Percentiles rank a stretch among this genome's conserved stretches.
phyloP scores from a whole-genome alignment of 92 coral and sea anemone species.

The Epizoanthus scotinus region DNA sequence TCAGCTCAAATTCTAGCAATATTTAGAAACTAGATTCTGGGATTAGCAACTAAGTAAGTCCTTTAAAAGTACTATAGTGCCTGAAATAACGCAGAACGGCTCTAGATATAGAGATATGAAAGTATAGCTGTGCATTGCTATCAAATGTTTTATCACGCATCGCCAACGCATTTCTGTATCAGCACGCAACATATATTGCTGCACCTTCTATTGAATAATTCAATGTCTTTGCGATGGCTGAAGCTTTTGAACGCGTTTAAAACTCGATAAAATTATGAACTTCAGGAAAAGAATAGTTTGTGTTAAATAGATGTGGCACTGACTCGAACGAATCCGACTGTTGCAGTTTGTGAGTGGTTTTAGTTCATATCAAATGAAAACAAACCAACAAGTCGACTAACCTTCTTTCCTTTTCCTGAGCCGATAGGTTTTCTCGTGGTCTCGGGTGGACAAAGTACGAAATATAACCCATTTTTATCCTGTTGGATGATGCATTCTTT shows the following conservation, averaged over 20 bases:
- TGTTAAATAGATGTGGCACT: too few relatives aligned
- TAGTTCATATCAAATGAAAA: not conserved
- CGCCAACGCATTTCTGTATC: not conserved
- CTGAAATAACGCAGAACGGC: slow-evolving; percentile 16
- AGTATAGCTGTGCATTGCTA: not conserved
- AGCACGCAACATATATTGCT: not conserved
- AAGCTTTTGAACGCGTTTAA: too few relatives aligned
- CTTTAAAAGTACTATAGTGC: not conserved
- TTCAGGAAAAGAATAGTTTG: too few relatives aligned
- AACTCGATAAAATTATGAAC: too few relatives aligned
- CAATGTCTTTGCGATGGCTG: too few relatives aligned
- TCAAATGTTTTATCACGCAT: not conserved
- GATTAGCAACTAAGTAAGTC: not conserved
- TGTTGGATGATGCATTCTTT: not conserved
- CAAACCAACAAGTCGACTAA: not conserved
- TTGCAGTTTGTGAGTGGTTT: too few relatives aligned
- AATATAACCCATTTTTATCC: not conserved
- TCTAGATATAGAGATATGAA: not conserved
- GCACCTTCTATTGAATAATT: too few relatives aligned
- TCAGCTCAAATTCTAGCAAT: slow-evolving; percentile 2
- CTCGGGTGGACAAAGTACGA: not conserved
- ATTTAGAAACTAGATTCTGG: slow-evolving; percentile 11
- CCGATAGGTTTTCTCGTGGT: not conserved
- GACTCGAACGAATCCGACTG: too few relatives aligned
- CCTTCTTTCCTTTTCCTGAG: slow-evolving; percentile 9